These are phyloP conservation scores for Geopemphigus sp. DNA, from an alignment of 1,140 invertebrate species.

Conservation along the genomic window DNA sequence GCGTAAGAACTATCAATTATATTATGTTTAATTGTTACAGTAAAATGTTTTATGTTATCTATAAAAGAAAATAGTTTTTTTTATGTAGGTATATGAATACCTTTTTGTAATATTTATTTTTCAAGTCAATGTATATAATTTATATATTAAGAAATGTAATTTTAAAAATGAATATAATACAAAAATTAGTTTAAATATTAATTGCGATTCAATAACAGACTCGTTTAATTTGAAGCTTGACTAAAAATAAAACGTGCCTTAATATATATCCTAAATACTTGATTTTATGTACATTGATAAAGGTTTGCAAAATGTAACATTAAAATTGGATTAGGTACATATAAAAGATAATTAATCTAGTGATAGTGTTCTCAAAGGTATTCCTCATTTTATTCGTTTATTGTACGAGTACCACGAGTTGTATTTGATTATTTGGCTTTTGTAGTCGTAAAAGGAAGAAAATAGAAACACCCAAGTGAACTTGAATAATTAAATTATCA, in stretches of 20 bases:
- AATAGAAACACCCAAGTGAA: background rate
- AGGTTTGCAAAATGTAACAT: background rate
- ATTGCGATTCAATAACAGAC: background rate
- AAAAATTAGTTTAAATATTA: background rate
- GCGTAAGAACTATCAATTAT: no score
- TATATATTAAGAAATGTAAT: background rate
- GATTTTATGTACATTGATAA: background rate
- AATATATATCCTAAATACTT: background rate
- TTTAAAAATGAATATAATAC: background rate
- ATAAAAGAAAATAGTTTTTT: no score
- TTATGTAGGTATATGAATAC: no score
- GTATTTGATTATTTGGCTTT: background rate
- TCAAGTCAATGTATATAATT: background rate
- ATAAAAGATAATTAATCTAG: background rate
- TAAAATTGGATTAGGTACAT: background rate
- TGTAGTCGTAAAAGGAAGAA: background rate
- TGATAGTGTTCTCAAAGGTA: no score
- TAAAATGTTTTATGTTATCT: no score
- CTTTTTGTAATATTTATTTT: no score
- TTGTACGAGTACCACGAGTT: background rate
- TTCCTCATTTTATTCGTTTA: background rate
- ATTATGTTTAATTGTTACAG: no score
- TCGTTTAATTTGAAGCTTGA: background rate
- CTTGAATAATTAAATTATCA: background rate
- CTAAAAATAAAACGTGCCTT: background rate